These are phyloP conservation scores for Otocyon megalotis DNA, from an alignment of 2,113 vertebrate genomes.

Conservation along the genomic window DNA sequence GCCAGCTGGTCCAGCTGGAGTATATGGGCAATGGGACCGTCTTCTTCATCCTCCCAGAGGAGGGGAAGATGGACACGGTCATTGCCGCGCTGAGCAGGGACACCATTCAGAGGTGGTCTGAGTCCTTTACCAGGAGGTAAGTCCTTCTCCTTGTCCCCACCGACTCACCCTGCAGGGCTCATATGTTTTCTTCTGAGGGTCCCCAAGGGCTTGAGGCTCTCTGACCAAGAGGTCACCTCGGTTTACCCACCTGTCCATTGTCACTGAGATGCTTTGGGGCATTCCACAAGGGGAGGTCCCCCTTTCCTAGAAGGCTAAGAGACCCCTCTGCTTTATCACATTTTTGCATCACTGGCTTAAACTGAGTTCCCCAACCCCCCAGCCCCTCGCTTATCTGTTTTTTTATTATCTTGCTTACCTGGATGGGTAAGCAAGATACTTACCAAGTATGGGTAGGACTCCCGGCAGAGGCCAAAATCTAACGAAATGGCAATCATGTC, in stretches of 20 bases:
- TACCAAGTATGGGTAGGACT: background rate
- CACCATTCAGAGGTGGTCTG: constrained; percentile 78
- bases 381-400: background rate
- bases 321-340: background rate
- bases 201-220: background rate
- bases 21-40: constrained; percentile 86
- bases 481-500: background rate
- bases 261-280: background rate
- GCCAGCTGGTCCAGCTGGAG: constrained; percentile 82
- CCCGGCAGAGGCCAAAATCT: background rate
- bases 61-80: constrained; percentile 80
- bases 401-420: background rate
- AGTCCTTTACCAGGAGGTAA: constrained; percentile 81
- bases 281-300: background rate
- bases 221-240: background rate
- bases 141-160: background rate
- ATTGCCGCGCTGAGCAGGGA: constrained; percentile 74
- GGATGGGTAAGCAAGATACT: background rate
- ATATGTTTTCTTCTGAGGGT: background rate
- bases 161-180: background rate
- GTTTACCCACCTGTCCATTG: background rate
- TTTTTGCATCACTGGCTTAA: background rate
- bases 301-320: background rate
- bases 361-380: background rate
- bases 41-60: constrained; percentile 89